Conservation (phyloP, 2,113 vertebrate genomes). For the Prunella fulvescens region DNA sequence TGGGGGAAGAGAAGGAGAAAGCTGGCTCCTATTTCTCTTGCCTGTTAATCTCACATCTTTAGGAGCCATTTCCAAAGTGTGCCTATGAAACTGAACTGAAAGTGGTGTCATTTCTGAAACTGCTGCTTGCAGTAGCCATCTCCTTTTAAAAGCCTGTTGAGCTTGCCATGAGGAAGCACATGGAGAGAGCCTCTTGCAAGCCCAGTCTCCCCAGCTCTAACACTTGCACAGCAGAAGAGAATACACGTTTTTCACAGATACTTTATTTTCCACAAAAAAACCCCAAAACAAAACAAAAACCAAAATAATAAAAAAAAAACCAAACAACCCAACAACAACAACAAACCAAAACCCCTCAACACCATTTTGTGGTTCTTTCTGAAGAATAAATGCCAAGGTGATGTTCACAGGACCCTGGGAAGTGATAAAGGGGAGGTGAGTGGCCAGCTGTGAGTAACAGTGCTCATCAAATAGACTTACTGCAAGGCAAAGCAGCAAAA, state of each 20-base stretch:
- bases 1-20: background rate
- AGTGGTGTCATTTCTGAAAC: background rate
- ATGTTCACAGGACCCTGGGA: background rate
- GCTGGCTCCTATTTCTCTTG: background rate
- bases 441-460: background rate
- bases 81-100: background rate
- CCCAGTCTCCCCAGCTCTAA: fast-evolving
- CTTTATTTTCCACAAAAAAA: background rate
- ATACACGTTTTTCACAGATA: background rate
- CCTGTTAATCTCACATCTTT: background rate
- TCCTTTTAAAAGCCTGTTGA: background rate
- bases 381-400: background rate
- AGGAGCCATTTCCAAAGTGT: background rate
- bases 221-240: background rate
- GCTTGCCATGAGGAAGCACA: background rate
- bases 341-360: background rate
- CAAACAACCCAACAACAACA: background rate
- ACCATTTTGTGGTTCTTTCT: background rate
- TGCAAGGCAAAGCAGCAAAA: background rate
- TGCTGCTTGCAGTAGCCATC: background rate
- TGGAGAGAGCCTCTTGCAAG: background rate
- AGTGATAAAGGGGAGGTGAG: background rate
- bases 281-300: too few relatives aligned
- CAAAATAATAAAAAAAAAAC: background rate
- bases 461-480: background rate